These are phyloP conservation scores for Anseranas semipalmata DNA, from an alignment of 2,113 vertebrate genomes.

Conservation along the genomic window DNA sequence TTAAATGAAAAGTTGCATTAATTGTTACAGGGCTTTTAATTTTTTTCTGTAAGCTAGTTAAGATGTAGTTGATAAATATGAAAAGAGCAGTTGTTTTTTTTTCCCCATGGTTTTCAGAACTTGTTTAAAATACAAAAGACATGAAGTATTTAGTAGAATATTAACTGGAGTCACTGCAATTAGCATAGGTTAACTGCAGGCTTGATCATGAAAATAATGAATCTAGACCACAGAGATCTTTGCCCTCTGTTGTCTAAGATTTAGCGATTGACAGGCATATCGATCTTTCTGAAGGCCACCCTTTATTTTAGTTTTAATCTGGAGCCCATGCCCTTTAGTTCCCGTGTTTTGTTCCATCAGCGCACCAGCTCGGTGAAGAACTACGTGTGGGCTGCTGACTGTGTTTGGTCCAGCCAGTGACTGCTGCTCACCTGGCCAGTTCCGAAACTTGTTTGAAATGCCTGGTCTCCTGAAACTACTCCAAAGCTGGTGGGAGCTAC, in stretches of 20 bases:
- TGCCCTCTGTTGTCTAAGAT: not conserved
- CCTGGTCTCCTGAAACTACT: not conserved
- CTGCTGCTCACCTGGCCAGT: not conserved
- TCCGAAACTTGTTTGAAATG: not conserved
- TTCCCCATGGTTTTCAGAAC: not conserved
- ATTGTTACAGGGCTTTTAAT: not conserved
- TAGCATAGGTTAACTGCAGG: not conserved
- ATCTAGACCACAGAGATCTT: not conserved
- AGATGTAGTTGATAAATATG: not conserved
- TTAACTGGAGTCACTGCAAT: not conserved
- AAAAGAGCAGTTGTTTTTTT: not conserved
- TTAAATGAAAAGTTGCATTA: not conserved
- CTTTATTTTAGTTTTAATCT: not conserved
- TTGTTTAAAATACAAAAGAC: not conserved
- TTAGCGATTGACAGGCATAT: not conserved
- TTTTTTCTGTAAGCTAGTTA: not conserved
- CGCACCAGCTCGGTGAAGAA: not conserved
- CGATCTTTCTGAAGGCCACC: not conserved
- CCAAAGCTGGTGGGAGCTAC: not conserved
- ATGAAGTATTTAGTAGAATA: not conserved
- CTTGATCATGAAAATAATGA: not conserved
- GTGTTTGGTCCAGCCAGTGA: not conserved
- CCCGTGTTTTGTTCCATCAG: rapidly evolving
- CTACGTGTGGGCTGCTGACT: rapidly evolving
- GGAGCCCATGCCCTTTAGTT: not conserved